These are phyloP conservation scores for Numida meleagris DNA, from an alignment of 2,113 vertebrate species.

Conservation along the genomic window DNA sequence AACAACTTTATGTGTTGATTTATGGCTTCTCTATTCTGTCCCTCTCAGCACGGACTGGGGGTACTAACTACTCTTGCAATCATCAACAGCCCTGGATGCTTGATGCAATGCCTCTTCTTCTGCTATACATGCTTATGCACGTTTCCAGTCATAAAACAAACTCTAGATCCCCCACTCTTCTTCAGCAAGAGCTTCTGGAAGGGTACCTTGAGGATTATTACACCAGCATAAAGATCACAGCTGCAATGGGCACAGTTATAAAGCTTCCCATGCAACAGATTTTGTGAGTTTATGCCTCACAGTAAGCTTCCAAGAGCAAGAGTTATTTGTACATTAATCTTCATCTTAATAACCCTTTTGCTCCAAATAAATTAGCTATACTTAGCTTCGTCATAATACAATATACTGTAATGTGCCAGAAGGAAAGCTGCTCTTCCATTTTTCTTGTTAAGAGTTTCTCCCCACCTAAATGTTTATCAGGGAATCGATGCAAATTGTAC, in stretches of 20 bases:
- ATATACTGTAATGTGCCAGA: background rate
- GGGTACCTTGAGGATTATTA: background rate
- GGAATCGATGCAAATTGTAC: background rate
- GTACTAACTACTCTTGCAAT: background rate
- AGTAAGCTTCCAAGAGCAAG: slow-evolving; percentile 46
- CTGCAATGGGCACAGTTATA: background rate
- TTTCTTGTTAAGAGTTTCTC: background rate
- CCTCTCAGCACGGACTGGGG: background rate
- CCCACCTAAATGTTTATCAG: slow-evolving; percentile 20
- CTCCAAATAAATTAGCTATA: slow-evolving; percentile 44
- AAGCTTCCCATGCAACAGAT: slow-evolving; percentile 23
- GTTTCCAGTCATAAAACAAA: background rate
- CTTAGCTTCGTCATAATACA: slow-evolving; percentile 42
- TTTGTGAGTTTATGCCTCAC: slow-evolving; percentile 29
- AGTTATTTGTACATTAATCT: slow-evolving; percentile 52
- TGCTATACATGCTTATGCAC: background rate
- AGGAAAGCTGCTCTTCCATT: background rate
- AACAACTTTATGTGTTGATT: background rate
- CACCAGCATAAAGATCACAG: background rate
- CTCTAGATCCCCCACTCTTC: background rate
- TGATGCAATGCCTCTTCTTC: background rate
- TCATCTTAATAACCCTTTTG: slow-evolving; percentile 37
- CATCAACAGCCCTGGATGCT: background rate
- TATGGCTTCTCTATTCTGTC: background rate
- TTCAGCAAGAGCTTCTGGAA: background rate